Base-by-base conservation (phyloP, 2,113 vertebrate species). In the Caloenas nicobarica region DNA sequence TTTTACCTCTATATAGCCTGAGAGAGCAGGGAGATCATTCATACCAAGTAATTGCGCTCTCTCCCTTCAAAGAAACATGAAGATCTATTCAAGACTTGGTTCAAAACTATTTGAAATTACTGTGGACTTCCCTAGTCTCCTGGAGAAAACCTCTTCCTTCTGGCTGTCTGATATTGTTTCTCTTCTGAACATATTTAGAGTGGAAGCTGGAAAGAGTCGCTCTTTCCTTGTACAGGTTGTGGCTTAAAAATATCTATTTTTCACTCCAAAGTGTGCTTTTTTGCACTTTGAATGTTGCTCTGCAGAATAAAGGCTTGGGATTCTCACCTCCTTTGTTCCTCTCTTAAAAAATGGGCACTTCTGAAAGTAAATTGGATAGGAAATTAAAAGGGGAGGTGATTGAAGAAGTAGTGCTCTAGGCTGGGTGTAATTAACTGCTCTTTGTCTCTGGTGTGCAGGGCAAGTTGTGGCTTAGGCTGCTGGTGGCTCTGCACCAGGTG, bases 391-490 rank as follows among this genome's bases (percentile, higher is more conserved):
- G 53, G 51, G 82, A 91, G 80, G 80, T 26, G 62, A 3, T 34
- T 22, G 74, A 73, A 77, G 40, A 77, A 58, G 51, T 61, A 51
- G 18, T 21, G 81, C 93, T 91, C 8, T 69, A 12, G 88, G 88
- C 86, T 86, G 93, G 85, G 3, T 62, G 17, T 86, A 79, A 93
- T 94, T 80, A 88, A 77, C 42, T 73, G 79, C 82, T 83, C 79
- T 94, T 91, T 92, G 92, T 82, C 46, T 74, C 72, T n/a, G 16
- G 15, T 9, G 2, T 21, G 54, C 50, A 65, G 92, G 70, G 36
- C 28, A 16, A 91, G 88, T 56, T 5, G 0, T 24, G 69, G 93
- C 89, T 91, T 24, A 79, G 89, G 6, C 81, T 36, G 12, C 16
- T 62, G 80, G 93, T 84, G 78, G 33, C 72, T 81, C 87, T 81